phyloP scores from a whole-genome alignment of 2,797 vertebrate species.

The Telmatherina bonti region DNA sequence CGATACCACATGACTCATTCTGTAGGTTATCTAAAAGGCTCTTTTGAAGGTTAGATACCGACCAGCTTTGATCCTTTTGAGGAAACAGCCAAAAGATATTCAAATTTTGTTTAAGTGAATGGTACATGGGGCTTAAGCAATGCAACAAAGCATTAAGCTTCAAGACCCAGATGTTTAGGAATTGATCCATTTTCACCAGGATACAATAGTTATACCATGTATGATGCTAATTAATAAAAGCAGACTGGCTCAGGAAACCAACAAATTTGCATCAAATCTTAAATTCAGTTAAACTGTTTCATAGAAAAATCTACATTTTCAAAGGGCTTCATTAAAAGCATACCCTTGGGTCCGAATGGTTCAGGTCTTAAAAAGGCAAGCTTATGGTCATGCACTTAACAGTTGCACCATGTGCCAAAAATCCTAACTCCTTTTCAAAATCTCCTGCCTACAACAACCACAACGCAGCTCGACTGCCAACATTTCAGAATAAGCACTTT shows the following conservation, averaged over 20 bases:
- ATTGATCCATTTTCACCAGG: conserved; percentile 9
- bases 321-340: not conserved
- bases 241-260: not conserved
- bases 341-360: not conserved
- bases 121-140: conserved; percentile 3
- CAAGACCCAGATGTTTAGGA: conserved; percentile 9
- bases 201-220: not conserved
- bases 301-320: not conserved
- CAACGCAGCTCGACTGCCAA: conserved; percentile 10
- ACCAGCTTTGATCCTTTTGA: conserved; percentile 9
- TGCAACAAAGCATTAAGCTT: not conserved
- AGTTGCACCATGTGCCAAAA: not conserved
- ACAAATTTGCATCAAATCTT: no score
- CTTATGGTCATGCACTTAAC: not conserved
- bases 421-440: conserved; percentile 3
- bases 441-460: conserved; percentile 15
- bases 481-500: conserved; percentile 6
- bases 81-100: conserved; percentile 15
- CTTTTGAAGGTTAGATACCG: conserved; percentile 10
- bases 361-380: not conserved
- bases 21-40: conserved; percentile 6
- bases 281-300: no score
- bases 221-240: not conserved
- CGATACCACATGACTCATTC: not conserved
- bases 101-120: conserved; percentile 7